Evolutionary conservation across 2,797 vertebrate genomes (phyloP), one percentile per base, ranked within the genome.

Genomic region (Chromis chromis): DNA sequence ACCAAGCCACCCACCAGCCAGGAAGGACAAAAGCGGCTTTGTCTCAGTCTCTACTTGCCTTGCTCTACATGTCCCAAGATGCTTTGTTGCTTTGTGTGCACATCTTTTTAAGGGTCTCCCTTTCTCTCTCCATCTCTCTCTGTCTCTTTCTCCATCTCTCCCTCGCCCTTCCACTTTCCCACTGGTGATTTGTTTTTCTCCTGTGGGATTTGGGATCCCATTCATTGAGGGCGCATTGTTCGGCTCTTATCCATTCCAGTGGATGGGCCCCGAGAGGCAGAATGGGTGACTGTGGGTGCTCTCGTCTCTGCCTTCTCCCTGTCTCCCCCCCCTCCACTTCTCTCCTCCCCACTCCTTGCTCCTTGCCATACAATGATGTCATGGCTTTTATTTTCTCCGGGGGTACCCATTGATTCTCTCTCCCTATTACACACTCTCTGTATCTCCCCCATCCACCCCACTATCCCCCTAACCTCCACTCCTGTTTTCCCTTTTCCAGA

Each of bases 351-450:
- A 27, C 81, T 83, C 76, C 83, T 70, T 68, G 70, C 86, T 90
- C 66, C 60, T 85, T 90, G 92, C 91, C 93, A 92, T 89, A 28
- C 77, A 57, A 93, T 94, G 93, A 94, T 94, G 93, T 94, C 93
- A 94, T 92, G 85, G 86, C 87, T 90, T 91, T 89, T 83, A 89
- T 93, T 90, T 88, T 83, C 89, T 85, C 67, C 56, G 36, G 82
- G 87, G 87, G 67, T 73, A 86, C 85, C 86, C 89, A 91, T 90
- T 92, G 91, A 91, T 90, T 89, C 85, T 74, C 86, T 86, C 82
- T 82, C 83, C 70, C 81, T 75, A 76, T 91, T 91, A 86, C 84
- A 89, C 86, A 86, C 84, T 82, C 88, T 85, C 79, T 88, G 84
- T 87, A 87, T 87, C 83, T 86, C 74, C 70, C 79, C 78, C 79